A percentile compares a stretch with the other conserved stretches of the same genome.
These are phyloP conservation scores for Myotis findleyi DNA, from an alignment of 2,797 vertebrate genomes.

Conservation along the genomic window DNA sequence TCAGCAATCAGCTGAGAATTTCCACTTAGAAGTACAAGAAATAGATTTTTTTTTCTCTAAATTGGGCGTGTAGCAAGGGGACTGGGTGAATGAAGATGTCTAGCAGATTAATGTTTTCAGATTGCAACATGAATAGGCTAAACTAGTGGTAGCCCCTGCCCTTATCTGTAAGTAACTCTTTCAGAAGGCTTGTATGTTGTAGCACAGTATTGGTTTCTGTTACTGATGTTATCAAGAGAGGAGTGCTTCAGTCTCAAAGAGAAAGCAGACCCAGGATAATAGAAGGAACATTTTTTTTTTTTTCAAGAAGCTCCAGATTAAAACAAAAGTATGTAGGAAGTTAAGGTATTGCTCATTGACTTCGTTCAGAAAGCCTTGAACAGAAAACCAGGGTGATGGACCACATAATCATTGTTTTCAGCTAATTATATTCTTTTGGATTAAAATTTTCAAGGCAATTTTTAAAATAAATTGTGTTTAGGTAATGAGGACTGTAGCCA, in stretches of 20 bases:
- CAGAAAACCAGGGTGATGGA: neutral
- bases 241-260: neutral
- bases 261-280: neutral
- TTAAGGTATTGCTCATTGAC: neutral
- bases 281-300: neutral
- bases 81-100: constrained; percentile 9
- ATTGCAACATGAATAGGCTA: neutral
- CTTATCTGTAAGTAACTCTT: neutral
- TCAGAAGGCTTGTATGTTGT: neutral
- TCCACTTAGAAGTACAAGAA: constrained; percentile 44
- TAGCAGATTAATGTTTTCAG: constrained; percentile 11
- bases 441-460: constrained; percentile 26
- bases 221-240: neutral
- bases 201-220: neutral
- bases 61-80: neutral
- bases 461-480: neutral
- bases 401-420: neutral
- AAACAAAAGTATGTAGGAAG: neutral
- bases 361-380: neutral
- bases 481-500: neutral
- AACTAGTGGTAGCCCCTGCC: neutral
- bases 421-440: neutral
- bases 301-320: neutral
- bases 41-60: constrained; percentile 3
- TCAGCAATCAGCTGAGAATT: constrained; percentile 59